These are phyloP conservation scores for Orthonyx spaldingii DNA, from an alignment of 2,113 vertebrate genomes.

Conservation along the genomic window DNA sequence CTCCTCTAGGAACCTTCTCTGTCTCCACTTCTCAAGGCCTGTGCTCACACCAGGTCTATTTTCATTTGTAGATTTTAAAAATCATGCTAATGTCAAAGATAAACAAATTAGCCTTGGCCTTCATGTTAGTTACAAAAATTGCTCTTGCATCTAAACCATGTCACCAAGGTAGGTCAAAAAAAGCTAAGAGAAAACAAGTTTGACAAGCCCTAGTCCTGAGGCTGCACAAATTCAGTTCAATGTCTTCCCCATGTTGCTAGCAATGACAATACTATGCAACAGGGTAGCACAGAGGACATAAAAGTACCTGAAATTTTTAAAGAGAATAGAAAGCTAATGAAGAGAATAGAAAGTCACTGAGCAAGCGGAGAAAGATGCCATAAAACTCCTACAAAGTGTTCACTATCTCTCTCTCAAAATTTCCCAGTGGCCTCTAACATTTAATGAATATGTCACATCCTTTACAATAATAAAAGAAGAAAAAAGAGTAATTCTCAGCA, in stretches of 20 bases:
- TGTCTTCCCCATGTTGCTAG: background rate
- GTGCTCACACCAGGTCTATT: background rate
- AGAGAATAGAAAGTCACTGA: background rate
- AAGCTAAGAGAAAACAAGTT: background rate
- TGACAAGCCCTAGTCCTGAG: background rate
- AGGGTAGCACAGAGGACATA: background rate
- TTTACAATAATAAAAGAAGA: background rate
- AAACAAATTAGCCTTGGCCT: background rate
- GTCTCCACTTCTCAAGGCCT: background rate
- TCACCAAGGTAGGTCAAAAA: background rate
- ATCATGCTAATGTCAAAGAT: background rate
- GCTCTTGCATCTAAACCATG: background rate
- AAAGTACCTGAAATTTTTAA: background rate
- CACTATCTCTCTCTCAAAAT: background rate
- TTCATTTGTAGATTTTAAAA: background rate
- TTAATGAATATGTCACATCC: background rate
- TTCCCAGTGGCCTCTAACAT: background rate
- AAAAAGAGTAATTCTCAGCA: background rate
- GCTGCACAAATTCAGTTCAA: background rate
- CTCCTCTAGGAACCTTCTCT: rapidly evolving
- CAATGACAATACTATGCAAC: background rate
- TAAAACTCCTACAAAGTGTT: background rate
- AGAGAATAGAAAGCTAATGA: background rate
- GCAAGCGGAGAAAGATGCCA: background rate
- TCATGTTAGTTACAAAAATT: background rate